These are phyloP conservation scores for Zosterops lateralis DNA, from an alignment of 2,113 vertebrate species.

Conservation along the genomic window DNA sequence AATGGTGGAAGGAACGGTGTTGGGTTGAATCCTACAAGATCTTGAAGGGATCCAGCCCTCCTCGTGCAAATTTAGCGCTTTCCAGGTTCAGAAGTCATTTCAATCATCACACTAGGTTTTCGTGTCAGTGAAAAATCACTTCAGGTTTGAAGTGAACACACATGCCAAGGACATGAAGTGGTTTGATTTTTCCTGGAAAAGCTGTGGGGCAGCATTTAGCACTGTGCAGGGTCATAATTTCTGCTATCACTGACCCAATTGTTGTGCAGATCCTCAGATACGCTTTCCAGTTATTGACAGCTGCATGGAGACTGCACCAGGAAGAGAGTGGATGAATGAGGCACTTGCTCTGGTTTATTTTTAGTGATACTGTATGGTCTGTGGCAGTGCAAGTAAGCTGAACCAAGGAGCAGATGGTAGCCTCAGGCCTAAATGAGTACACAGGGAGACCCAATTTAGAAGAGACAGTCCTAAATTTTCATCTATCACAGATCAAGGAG, in stretches of 20 bases:
- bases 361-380: conserved; percentile 30
- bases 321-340: conserved; percentile 10
- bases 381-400: not conserved
- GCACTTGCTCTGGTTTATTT: conserved; percentile 37
- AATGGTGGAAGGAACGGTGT: not conserved
- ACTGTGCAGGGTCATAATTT: not conserved
- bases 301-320: not conserved
- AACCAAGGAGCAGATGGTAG: conserved; percentile 7
- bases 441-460: not conserved
- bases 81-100: not conserved
- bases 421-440: not conserved
- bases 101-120: not conserved
- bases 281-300: not conserved
- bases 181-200: not conserved
- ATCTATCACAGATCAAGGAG: not conserved
- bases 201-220: not conserved
- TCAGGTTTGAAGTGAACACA: not conserved
- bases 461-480: not conserved
- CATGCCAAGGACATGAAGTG: not conserved
- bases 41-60: not conserved
- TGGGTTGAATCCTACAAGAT: not conserved
- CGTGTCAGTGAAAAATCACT: not conserved
- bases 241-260: not conserved
- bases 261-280: not conserved
- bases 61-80: not conserved